phyloP scores from a whole-genome alignment of 2,113 vertebrate species.

The Phrynosoma platyrhinos region DNA sequence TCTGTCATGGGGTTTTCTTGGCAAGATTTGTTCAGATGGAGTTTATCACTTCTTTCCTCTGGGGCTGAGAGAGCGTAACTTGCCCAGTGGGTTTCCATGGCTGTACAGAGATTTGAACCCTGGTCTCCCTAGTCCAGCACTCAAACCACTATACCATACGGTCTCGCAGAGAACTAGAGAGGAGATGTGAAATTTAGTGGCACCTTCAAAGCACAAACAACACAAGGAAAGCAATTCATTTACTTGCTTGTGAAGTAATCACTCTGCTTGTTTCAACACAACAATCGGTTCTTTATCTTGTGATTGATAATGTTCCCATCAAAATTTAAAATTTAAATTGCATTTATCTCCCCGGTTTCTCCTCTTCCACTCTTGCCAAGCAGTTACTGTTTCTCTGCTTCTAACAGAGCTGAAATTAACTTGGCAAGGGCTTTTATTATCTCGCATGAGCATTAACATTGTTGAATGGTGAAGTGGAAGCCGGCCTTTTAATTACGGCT shows the following conservation, averaged over 20 bases:
- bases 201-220: neutral
- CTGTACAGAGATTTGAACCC: too few species aligned
- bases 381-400: neutral
- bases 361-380: constrained; percentile 35
- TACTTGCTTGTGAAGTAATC: constrained; percentile 39
- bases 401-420: constrained; percentile 56
- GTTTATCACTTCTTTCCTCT: too few species aligned
- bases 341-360: constrained; percentile 56
- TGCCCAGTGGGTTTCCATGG: too few species aligned
- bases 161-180: too few species aligned
- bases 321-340: constrained; percentile 58
- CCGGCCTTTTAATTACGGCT: constrained; percentile 51
- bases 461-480: constrained; percentile 12
- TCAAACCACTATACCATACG: too few species aligned
- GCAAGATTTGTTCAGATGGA: too few species aligned
- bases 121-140: too few species aligned
- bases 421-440: constrained; percentile 51
- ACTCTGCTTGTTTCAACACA: constrained; percentile 61
- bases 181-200: too few species aligned
- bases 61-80: too few species aligned
- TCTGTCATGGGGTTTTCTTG: too few species aligned
- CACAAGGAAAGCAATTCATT: constrained; percentile 52
- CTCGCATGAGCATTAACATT: constrained; percentile 13
- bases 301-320: constrained; percentile 51
- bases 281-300: constrained; percentile 44